These are phyloP conservation scores for Ditylenchus dipsaci DNA, from an alignment of 1,140 invertebrate genomes.

Conservation along the genomic window DNA sequence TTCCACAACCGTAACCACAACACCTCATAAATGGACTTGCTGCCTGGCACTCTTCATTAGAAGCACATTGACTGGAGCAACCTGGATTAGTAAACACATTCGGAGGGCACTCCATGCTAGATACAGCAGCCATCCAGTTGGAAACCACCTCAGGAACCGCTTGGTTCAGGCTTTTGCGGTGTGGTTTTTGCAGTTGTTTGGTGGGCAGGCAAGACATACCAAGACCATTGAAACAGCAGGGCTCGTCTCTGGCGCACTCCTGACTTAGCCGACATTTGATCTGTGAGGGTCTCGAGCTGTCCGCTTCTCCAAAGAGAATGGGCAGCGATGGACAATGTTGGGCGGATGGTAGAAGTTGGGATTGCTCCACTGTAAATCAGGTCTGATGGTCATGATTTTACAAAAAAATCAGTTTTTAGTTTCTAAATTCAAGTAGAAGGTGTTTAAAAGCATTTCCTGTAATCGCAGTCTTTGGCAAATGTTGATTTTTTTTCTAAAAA, in stretches of 20 bases:
- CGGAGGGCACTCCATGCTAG: background rate
- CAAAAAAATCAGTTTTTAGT: too few species aligned
- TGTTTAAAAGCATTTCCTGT: too few species aligned
- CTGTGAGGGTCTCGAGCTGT: background rate
- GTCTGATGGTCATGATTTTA: too few species aligned
- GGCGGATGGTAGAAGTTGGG: slow-evolving; percentile 13
- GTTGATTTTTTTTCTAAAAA: too few species aligned
- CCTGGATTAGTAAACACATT: slow-evolving; percentile 27
- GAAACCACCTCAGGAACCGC: background rate
- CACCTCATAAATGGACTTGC: slow-evolving; percentile 27
- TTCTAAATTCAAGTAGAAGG: too few species aligned
- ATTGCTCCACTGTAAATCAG: slow-evolving; percentile 18
- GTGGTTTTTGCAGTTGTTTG: background rate
- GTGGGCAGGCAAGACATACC: background rate
- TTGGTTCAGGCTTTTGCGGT: background rate
- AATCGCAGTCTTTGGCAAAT: too few species aligned
- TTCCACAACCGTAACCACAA: slow-evolving; percentile 40
- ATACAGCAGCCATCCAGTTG: background rate
- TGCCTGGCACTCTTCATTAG: slow-evolving; percentile 30
- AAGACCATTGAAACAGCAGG: slow-evolving; percentile 47
- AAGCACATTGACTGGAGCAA: slow-evolving; percentile 34
- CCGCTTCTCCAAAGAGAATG: slow-evolving; percentile 10
- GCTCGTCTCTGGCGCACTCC: slow-evolving; percentile 28
- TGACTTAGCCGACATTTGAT: background rate
- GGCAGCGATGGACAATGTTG: slow-evolving; percentile 36